These are phyloP conservation scores for Coelinius sp. DNA, from an alignment of 2,888 invertebrate species.

Conservation along the genomic window DNA sequence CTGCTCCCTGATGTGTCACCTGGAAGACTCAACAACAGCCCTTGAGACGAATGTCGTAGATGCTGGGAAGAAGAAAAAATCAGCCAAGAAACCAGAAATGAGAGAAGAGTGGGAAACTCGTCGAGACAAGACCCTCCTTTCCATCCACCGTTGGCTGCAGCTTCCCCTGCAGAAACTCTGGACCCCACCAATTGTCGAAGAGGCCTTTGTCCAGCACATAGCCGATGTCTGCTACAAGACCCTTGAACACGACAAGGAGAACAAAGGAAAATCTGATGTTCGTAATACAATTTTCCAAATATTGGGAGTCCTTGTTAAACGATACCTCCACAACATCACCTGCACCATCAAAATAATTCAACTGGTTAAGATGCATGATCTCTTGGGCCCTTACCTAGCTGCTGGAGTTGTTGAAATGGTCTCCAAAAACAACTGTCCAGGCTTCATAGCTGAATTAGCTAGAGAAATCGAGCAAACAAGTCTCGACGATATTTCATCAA, in stretches of 20 bases:
- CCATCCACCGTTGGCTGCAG: constrained; percentile 79
- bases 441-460: constrained; percentile 82
- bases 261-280: constrained; percentile 75
- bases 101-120: constrained; percentile 80
- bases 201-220: constrained; percentile 80
- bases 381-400: constrained; percentile 79
- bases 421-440: constrained; percentile 77
- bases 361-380: constrained; percentile 83
- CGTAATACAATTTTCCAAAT: constrained; percentile 82
- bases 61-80: constrained; percentile 58
- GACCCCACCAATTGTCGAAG: constrained; percentile 87
- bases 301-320: constrained; percentile 84
- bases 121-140: constrained; percentile 77
- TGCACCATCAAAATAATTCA: constrained; percentile 82
- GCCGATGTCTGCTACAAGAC: constrained; percentile 83
- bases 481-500: constrained; percentile 72
- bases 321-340: constrained; percentile 86
- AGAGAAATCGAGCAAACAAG: constrained; percentile 82
- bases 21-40: constrained; percentile 51
- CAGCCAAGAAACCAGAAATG: constrained; percentile 67
- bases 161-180: constrained; percentile 82
- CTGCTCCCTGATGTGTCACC: constrained; percentile 55
- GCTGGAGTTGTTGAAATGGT: constrained; percentile 81
- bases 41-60: constrained; percentile 43
- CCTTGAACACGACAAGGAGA: constrained; percentile 76